A percentile compares a stretch with the other conserved stretches of the same genome.
These are phyloP conservation scores for Zele albiditarsus DNA, from an alignment of 2,888 invertebrate species.

Conservation along the genomic window DNA sequence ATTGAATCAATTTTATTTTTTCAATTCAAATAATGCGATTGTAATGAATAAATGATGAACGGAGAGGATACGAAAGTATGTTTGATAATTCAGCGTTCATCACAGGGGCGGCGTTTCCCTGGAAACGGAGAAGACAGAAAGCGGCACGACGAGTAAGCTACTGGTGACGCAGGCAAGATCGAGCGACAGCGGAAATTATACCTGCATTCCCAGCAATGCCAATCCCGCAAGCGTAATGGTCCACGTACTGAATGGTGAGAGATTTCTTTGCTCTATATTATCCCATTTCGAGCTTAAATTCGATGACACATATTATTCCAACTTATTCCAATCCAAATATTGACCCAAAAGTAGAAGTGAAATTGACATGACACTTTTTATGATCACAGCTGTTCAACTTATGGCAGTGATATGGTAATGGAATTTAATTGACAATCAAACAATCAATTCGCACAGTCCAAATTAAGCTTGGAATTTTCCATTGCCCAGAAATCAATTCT, in stretches of 20 bases:
- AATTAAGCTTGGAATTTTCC: no score
- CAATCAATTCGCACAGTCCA: no score
- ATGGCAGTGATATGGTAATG: no score
- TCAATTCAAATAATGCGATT: background rate
- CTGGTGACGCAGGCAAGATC: conserved; percentile 89
- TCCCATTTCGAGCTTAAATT: background rate
- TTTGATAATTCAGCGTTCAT: conserved; percentile 73
- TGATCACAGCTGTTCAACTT: no score
- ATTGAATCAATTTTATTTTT: background rate
- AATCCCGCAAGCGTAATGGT: conserved; percentile 71
- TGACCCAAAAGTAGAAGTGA: no score
- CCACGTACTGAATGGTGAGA: conserved; percentile 71
- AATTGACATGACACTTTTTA: no score
- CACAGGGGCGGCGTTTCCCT: conserved; percentile 89
- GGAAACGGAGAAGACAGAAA: conserved; percentile 88
- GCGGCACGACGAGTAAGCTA: conserved; percentile 87
- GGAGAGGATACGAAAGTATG: conserved; percentile 59
- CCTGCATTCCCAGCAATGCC: conserved; percentile 86
- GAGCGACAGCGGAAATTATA: conserved; percentile 91
- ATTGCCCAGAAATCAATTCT: background rate
- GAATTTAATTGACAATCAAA: no score
- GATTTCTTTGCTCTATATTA: conserved; percentile 39
- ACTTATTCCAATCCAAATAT: background rate
- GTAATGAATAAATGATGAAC: conserved; percentile 15
- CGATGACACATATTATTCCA: background rate